Evolutionary conservation across 2,888 invertebrate species (phyloP), one percentile per base, ranked within the genome.

Genomic region (Taphrorychus bicolor): DNA sequence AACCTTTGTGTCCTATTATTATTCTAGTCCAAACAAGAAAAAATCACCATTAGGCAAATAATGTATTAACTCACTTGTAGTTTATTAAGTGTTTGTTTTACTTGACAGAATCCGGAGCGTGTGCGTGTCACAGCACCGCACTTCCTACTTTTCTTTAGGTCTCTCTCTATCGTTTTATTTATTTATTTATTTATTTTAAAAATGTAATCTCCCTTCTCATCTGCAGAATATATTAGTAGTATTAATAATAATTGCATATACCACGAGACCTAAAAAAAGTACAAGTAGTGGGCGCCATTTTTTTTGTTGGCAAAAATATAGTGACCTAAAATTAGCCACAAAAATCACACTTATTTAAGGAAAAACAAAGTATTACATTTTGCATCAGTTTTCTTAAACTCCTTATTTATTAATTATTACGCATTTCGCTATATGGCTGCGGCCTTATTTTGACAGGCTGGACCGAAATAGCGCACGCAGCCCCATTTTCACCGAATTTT

Each of bases 1-100:
- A 60, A 60, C 72, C 70, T 60, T 69, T 69, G 72, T 76, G 77
- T 79, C 79, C 79, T 79, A 76, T 75, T 79, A 76, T 75, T 76
- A 77, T 76, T 79, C 79, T 79, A 79, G 79, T 79, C 79, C 71
- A 72, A 71, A n/a, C n/a, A n/a, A n/a, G n/a, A n/a, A 32, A 72
- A 54, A 76, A 75, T 73, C 75, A 75, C 75, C 75, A 76, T 68
- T 76, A 74, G 74, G 76, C 74, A 73, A 73, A 76, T 77, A 74
- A 76, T 77, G 73, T 77, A 76, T 75, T 75, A 72, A 70, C 49
- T n/a, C n/a, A n/a, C n/a, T 72, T 71, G 19, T 71, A 74, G 75
- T 71, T n/a, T n/a, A n/a, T 75, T 76, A 76, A 70, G 70, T 76
- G 68, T 68, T 75, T 74, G 9, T 32, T 32, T 11, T 11, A 3